Evolutionary conservation across 2,797 vertebrate genomes (phyloP).

Genomic region (Ctenochaetus hawaiiensis): DNA sequence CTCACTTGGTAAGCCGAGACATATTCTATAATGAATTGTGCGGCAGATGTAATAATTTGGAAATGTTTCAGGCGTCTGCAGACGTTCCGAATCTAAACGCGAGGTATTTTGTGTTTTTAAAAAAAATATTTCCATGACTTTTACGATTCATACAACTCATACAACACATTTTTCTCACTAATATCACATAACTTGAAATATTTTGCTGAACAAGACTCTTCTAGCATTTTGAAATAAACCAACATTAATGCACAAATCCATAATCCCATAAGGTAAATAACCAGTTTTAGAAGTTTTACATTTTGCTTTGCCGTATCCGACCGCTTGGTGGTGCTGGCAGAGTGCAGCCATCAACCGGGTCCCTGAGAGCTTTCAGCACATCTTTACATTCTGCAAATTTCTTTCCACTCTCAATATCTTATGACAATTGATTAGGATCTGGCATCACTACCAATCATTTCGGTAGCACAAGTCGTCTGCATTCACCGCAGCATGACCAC

Average conservation of each 20-base stretch:
- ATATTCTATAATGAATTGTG: neutral
- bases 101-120: neutral
- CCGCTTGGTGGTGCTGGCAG: conserved; percentile 85
- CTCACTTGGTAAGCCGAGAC: conserved; percentile 80
- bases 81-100: neutral
- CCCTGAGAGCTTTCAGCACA: conserved; percentile 13
- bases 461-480: neutral
- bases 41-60: neutral
- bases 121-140: conserved; percentile 5
- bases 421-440: conserved; percentile 32
- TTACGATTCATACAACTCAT: neutral
- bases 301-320: conserved; percentile 27
- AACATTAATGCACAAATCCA: neutral
- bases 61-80: conserved; percentile 2
- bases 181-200: neutral
- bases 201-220: neutral
- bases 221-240: rapidly evolving
- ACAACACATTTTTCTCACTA: neutral
- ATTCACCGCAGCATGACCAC: neutral
- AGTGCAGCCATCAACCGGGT: conserved; percentile 46
- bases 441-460: neutral
- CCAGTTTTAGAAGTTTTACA: conserved; percentile 76
- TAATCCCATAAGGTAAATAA: conserved; percentile 28
- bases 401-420: conserved; percentile 15
- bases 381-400: conserved; percentile 10